Evolutionary conservation across 2,888 invertebrate species (phyloP), one percentile per base, ranked within the genome.

Genomic region (Trachelus iudaicus): DNA sequence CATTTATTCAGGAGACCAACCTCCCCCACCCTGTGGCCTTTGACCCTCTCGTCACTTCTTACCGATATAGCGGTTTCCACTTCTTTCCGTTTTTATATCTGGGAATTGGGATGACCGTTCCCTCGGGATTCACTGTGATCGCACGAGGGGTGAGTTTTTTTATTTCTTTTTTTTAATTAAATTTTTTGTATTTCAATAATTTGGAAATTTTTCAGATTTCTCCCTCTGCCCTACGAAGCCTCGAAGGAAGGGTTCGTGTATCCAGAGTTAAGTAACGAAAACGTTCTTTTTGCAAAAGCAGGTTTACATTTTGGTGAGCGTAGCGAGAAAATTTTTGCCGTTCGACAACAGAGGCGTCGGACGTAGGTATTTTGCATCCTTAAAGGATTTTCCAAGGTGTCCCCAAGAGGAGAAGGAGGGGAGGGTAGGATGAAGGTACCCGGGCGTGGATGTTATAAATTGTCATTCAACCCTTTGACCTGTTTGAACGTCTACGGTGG

Each of bases 401-500:
- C 9, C 56, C 23, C 0, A 40, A 23, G 40, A 40, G 40, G 15
- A 4, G 23, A 40, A 40, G 40, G 40, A 23, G 23, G 40, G 23
- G 15, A 40, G 40, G 40, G 40, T 40, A 6, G 15, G 40, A 40
- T 40, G 40, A 40, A 40, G 40, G 71, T 69, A 30, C 15, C 71
- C 31, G 34, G 71, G 71, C 71, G 31, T 30, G 34, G 71, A 34
- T 15, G 71, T 34, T 69, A 69, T 69, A 69, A 69, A 69, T 69
- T 34, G 71, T 69, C 71, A 73, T 73, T 73, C 73, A 73, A 73
- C 73, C 73, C 73, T 73, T 73, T 73, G 40, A 40, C 40, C 40
- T 40, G 40, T 40, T 40, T 40, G 23, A 40, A 15, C 40, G 40
- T 40, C 23, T 40, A 23, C 15, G 40, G 40, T 40, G 40, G 23